Evolutionary conservation across 2,797 vertebrate genomes (phyloP), one percentile per base, ranked within the genome.

Genomic region (Pseudochirops cupreus): DNA sequence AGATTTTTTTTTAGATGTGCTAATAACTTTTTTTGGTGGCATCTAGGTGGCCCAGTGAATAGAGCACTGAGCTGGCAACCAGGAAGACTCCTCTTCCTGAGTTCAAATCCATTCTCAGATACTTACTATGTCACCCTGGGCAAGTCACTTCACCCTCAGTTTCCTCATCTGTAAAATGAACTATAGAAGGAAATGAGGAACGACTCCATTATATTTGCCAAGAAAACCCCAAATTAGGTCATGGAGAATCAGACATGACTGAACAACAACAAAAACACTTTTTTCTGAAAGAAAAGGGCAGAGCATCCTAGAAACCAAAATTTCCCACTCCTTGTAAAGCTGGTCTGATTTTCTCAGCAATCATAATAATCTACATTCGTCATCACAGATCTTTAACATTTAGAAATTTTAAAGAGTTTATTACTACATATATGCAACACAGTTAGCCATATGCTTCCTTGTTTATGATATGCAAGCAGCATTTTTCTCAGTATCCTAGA

Each of bases 321-420:
- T 6, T 95, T 56, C 55, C 90, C 93, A 92, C n/a, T 16, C 92
- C 91, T 95, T 95, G 39, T 1, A 28, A 3, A 94, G 92, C 56
- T 95, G 62, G 94, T 94, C 97, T 94, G 92, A 92, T 95, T 97
- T 96, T 94, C 94, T 89, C 92, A 33, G 53, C 1, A 97, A 95
- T 91, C 93, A 94, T 57, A 97, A 97, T 24, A 74, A 95, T 93
- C 91, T 91, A 87, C 46, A 92, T 90, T 18, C 52, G 53, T 93
- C 92, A 98, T 95, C 16, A 5, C 92, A 56, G 53, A 92, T 67
- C 94, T 56, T 92, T 53, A 92, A 39, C 28, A 94, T 67, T 33
- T n/a, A 67, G 31, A 67, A 33, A 94, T 94, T 62, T 55, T 59
- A 94, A 97, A 96, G 28, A 96, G 1, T 9, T 95, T 93, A 92